Conservation (phyloP, 2,797 vertebrate genomes). For the Sphenodon punctatus region DNA sequence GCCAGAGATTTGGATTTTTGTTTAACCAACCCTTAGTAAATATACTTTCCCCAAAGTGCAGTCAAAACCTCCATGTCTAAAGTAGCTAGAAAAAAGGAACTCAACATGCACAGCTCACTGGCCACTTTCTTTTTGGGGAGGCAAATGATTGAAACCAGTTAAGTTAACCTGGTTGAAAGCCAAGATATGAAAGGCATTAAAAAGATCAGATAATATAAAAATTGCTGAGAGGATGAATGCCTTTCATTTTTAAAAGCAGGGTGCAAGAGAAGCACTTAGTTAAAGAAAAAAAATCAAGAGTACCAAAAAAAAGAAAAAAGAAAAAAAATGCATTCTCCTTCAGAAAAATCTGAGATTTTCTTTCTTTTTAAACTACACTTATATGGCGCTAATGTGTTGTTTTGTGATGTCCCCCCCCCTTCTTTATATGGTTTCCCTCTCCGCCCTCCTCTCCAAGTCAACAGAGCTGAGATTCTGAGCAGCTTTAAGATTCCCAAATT, state of each 20-base stretch:
- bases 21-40: background rate
- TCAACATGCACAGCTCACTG: background rate
- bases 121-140: background rate
- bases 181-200: background rate
- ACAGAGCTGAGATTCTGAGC: background rate
- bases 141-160: too few species aligned
- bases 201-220: too few species aligned
- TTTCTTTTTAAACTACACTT: background rate
- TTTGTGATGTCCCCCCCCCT: background rate
- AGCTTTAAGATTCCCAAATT: conserved; percentile 25
- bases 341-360: background rate
- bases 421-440: background rate
- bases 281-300: too few species aligned
- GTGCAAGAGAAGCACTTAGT: too few species aligned
- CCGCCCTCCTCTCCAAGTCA: background rate
- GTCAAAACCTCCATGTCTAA: background rate
- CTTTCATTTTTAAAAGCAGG: too few species aligned
- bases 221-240: too few species aligned
- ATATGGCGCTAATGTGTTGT: background rate
- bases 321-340: background rate
- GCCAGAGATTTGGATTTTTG: too few species aligned
- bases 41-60: background rate
- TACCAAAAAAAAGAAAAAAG: background rate
- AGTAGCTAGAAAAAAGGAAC: background rate
- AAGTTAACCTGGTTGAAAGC: background rate